phyloP scores from a whole-genome alignment of 2,888 invertebrate genomes.

The Oasisia sp. region DNA sequence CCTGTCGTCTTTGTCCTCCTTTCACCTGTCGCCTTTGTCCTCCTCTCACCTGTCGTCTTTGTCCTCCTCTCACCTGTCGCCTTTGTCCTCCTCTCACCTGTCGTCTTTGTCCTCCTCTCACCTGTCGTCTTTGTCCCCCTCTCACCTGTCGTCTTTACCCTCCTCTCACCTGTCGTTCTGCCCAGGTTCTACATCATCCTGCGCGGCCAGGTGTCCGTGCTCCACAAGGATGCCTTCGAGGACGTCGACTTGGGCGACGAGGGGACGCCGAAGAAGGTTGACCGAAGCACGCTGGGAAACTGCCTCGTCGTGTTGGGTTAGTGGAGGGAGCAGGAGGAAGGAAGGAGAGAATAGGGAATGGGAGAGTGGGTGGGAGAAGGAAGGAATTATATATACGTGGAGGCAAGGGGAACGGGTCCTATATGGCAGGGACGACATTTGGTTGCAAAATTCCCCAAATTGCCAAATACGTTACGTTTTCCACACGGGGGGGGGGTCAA shows the following conservation, averaged over 20 bases:
- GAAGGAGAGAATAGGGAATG: background rate
- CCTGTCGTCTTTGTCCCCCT: background rate
- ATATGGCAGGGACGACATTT: background rate
- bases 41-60: background rate
- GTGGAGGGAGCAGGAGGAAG: background rate
- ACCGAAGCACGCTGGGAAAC: constrained; percentile 34
- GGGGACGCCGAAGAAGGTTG: constrained; percentile 29
- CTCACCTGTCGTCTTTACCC: background rate
- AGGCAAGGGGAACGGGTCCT: background rate
- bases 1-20: no score
- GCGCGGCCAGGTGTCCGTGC: constrained; percentile 38
- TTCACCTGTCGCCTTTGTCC: no score
- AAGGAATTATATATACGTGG: background rate
- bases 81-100: no score
- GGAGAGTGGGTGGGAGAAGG: background rate
- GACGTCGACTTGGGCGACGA: constrained; percentile 42
- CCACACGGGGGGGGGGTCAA: no score
- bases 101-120: no score
- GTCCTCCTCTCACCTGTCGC: no score
- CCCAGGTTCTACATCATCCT: constrained; percentile 41
- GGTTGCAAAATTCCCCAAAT: no score
- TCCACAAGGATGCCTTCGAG: constrained; percentile 38
- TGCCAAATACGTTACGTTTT: no score
- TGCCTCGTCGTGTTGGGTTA: constrained; percentile 34
- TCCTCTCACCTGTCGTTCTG: background rate